Base-by-base conservation (phyloP, 2,113 vertebrate species). In the Tachysurus fulvidraco region DNA sequence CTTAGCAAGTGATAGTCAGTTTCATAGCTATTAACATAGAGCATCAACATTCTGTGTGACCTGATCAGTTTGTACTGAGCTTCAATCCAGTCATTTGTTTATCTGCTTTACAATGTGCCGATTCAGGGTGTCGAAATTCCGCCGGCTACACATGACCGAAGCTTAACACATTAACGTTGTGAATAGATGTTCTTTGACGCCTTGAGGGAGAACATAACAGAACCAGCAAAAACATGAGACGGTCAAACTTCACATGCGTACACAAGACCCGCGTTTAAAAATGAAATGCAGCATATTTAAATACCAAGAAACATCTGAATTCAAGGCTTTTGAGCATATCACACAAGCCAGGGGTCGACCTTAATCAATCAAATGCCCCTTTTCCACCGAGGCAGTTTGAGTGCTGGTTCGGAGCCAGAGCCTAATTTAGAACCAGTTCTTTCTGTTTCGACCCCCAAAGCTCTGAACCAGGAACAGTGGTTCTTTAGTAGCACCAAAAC, bases 151-250 rank as follows among this genome's bases (percentile, higher is more conserved):
- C 85, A 65, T 64, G 54, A 73, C 73, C 73, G 54, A 90, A 84
- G 83, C 86, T 76, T 86, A 83, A 85, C 83, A 87, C 57, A 28
- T 50, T 87, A 87, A 87, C 54, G 62, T 81, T 85, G 71, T 85
- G 64, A 59, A 84, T 50, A 60, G 28, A 85, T 86, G 81, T 84
- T 81, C 64, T 25, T 6, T 60, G 69, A 30, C 80, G 69, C 54
- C 62, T 85, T 60, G 23, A 36, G 84, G 88, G 30, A 13, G 60
- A 50, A 59, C 50, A 59, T 59, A 67, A 87, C 30, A 67, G n/a
- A 30, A 23, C 5, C 23, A 67, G 5, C 28, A 30, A n/a, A 67
- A 13, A 28, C 64, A 28, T 13, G 64, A 14, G 21, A 65, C 14
- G 11, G 62, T 28, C 12, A 65, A 25, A 65, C 11, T 65, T 65